Base-by-base conservation (phyloP, 1,140 invertebrate species). In the Calosoma granatense region DNA sequence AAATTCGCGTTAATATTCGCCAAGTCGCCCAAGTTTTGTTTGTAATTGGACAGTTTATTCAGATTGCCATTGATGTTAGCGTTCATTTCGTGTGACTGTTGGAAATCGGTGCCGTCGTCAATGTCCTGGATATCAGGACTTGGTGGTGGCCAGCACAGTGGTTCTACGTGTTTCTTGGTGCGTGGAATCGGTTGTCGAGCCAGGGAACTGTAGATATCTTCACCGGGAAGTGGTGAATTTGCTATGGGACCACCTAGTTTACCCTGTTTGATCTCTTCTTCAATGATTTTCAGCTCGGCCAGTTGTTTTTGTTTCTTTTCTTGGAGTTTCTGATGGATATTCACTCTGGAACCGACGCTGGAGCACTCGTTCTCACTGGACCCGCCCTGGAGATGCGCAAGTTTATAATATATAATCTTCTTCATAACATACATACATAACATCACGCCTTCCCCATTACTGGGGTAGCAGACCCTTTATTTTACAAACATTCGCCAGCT, bases 301-400 rank as follows among this genome's bases (percentile, higher is more conserved):
- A 93, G 71, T 62, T 93, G 90, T 61, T 92, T 90, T 64, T 90
- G 87, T 60, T 91, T 91, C 69, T 93, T 93, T 67, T 92, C 88
- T 65, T 90, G 84, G 1, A 93, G 70, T 66, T 93, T 93, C 62
- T 90, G 87, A 61, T 90, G 85, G 59, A 93, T 92, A 64, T 92
- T 89, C 1, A 91, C 85, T 14, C 85, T 69, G 1, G 86, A 89
- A 0, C 86, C 83, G 1, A 86, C 81, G 61, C 83, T 83, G 20
- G 80, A 82, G 1, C 81, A 80, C 66, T 90, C 87, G 59, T 83
- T 83, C 65, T 89, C 86, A 64, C 77, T 87, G 47, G 77, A 83
- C 0, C 79, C 78, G 2, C 79, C 78, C 77, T 80, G 61, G 22
- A 63, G 58, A n/a, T n/a, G n/a, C n/a, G n/a, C n/a, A n/a, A n/a